Evolutionary conservation across 1,140 invertebrate genomes (phyloP).

Genomic region (Cydia pomonella): DNA sequence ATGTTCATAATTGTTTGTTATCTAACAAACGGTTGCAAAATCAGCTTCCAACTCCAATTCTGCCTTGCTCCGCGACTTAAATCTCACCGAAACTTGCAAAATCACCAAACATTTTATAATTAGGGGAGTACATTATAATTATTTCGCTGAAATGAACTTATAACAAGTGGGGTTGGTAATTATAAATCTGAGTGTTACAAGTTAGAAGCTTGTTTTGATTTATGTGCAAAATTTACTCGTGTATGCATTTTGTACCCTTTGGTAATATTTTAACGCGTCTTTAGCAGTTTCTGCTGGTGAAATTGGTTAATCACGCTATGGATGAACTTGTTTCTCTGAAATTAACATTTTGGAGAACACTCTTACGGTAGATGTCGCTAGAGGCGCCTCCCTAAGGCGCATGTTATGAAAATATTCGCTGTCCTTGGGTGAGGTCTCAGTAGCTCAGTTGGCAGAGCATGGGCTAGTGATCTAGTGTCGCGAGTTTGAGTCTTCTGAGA

Average conservation of each 20-base stretch:
- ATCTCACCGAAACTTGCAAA: background rate
- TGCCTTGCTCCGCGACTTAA: conserved; percentile 2
- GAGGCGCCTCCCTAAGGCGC: no score
- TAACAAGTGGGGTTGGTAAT: conserved; percentile 28
- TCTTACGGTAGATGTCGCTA: no score
- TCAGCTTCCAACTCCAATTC: conserved; percentile 44
- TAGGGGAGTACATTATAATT: conserved; percentile 22
- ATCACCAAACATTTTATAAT: conserved; percentile 19
- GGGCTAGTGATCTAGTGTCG: no score
- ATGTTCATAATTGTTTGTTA: conserved; percentile 33
- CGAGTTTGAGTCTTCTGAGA: no score
- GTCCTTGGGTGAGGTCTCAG: no score
- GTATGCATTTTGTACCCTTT: conserved; percentile 12
- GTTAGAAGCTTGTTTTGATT: conserved; percentile 23
- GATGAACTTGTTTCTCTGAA: background rate
- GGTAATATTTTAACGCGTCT: background rate
- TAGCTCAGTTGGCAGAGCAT: no score
- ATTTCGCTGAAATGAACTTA: conserved; percentile 29
- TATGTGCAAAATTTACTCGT: conserved; percentile 16
- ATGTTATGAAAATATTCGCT: no score
- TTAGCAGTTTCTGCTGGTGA: background rate
- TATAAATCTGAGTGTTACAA: conserved; percentile 6
- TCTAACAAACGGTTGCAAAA: conserved; percentile 42
- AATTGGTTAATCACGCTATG: background rate
- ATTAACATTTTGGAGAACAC: background rate